phyloP scores from a whole-genome alignment of 2,113 vertebrate genomes.

The Forbesichthys papilliferus region DNA sequence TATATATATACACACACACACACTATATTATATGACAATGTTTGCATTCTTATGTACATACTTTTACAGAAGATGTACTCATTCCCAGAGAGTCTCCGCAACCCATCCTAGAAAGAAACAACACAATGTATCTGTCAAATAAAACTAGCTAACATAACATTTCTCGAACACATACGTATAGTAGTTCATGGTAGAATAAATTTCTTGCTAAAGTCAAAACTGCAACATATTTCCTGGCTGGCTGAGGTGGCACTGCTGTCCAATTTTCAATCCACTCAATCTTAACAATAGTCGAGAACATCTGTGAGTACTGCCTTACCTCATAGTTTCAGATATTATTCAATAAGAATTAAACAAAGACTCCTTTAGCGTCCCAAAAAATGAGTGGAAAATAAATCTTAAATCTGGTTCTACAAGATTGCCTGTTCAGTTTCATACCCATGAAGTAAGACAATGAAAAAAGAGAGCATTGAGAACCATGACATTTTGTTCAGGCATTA shows the following conservation, averaged over 20 bases:
- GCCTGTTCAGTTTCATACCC: constrained; percentile 13
- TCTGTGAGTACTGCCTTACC: constrained; percentile 16
- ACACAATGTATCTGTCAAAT: not conserved
- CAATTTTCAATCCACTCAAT: not conserved
- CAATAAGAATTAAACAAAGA: constrained; percentile 1
- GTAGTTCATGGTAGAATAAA: not conserved
- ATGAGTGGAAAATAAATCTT: not conserved
- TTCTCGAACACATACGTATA: not conserved
- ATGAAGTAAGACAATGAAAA: constrained; percentile 19
- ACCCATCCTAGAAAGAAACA: not conserved
- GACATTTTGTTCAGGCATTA: not conserved
- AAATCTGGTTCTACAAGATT: constrained; percentile 14
- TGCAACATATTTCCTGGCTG: not conserved
- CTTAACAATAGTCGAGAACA: not conserved
- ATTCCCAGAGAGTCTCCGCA: no score
- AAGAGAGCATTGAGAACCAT: no score
- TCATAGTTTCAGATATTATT: constrained; percentile 11
- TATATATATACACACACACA: not conserved
- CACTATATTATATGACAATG: not conserved
- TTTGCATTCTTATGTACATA: no score
- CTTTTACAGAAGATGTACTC: no score
- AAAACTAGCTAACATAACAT: not conserved
- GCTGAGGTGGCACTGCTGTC: not conserved
- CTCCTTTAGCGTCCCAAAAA: not conserved
- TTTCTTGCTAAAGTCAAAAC: not conserved